Base-by-base conservation (phyloP, 2,113 vertebrate genomes). In the Sylvilagus bachmani region DNA sequence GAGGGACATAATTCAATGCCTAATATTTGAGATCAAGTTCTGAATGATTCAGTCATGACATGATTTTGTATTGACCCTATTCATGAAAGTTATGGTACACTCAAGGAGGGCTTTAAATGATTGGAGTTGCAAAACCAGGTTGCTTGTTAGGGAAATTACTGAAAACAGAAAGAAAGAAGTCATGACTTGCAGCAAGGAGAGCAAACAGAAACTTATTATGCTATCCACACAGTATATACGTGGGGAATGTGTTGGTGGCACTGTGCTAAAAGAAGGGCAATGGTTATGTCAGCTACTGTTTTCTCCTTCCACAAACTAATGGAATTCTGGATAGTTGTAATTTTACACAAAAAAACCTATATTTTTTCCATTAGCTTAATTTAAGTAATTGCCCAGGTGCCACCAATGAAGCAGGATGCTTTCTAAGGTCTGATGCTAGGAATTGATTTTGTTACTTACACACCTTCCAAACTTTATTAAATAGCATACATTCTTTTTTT, bases 171-270 rank as follows among this genome's bases (percentile, higher is more conserved):
- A 62, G 53, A 71, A 71, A 31, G 66, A 71, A 86, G 36, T 1
- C 29, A 24, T 86, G 58, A 51, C 6, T 27, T 19, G 27, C 7
- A 64, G 51, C 27, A 29, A 17, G 24, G 14, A 58, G 12, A 86
- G 44, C 9, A 69, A 31, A 24, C 4, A 22, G 55, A 69, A 71
- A 6, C 11, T 24, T 53, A 6, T 10, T 70, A 33, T 4, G 12
- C 16, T 7, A 16, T 36, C 7, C 27, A 29, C 24, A 24, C 44
- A 36, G 55, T 67, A 31, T 19, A 10, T 6, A 5, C 6, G 6
- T 0, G 13, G n/a, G 2, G 44, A 38, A 1, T 1, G 1, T 6
- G 17, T 10, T 14, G n/a, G 6, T 51, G 33, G 12, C 1, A 12
- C 3, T 10, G 0, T 7, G 19, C 75, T 53, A 67, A 62, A 10